Conservation (phyloP, 2,888 invertebrate species). For the Hecatera dysodea region DNA sequence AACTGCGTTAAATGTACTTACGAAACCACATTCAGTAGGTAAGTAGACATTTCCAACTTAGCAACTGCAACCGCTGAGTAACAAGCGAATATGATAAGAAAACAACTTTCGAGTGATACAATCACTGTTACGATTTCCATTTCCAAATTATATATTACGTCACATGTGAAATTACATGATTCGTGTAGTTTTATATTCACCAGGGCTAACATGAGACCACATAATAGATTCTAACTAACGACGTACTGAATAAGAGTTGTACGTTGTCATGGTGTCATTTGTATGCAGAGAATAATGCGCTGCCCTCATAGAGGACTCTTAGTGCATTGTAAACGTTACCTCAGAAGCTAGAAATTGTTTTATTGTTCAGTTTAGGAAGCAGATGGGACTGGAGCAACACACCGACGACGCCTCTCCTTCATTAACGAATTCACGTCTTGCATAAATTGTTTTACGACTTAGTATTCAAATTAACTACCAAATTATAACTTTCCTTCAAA, state of each 20-base stretch:
- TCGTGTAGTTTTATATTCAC: constrained; percentile 58
- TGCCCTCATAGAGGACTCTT: constrained; percentile 80
- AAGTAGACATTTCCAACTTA: constrained; percentile 33
- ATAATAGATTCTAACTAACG: constrained; percentile 74
- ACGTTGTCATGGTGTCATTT: constrained; percentile 82
- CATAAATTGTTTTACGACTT: constrained; percentile 54
- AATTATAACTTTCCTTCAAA: constrained; percentile 25
- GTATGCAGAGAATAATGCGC: constrained; percentile 80
- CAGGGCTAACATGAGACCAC: constrained; percentile 63
- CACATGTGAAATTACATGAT: constrained; percentile 50
- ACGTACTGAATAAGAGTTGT: constrained; percentile 78
- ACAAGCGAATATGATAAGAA: constrained; percentile 29
- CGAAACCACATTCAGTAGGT: constrained; percentile 36
- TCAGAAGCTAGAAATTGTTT: constrained; percentile 74
- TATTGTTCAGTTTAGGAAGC: constrained; percentile 73
- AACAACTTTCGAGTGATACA: constrained; percentile 52
- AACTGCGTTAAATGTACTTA: constrained; percentile 12
- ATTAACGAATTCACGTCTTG: constrained; percentile 56
- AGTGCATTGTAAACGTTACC: constrained; percentile 82
- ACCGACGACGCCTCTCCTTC: constrained; percentile 45
- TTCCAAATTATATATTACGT: constrained; percentile 58
- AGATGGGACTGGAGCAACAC: constrained; percentile 41
- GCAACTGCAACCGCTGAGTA: constrained; percentile 17
- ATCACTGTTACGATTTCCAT: constrained; percentile 47
- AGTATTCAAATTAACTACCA: constrained; percentile 25